Base-by-base conservation (phyloP, 2,113 vertebrate species). In the Amblyopsis rosae region DNA sequence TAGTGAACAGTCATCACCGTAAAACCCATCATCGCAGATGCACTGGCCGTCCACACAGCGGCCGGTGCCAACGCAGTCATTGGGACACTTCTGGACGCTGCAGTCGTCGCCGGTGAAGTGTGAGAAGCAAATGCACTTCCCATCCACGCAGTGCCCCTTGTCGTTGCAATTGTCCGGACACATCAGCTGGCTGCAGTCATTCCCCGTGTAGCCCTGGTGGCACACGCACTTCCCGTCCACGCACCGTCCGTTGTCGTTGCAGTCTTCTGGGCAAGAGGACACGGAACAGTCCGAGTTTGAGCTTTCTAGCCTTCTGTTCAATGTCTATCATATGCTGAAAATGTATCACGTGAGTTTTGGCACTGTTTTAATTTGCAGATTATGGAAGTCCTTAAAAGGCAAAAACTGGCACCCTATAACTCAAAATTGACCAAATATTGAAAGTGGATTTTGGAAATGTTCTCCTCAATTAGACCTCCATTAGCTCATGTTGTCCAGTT, bases 11-110 rank as follows among this genome's bases (percentile, higher is more conserved):
- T 93, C 91, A 0, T 86, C 87, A 10, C 94, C 94, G 0, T 82
- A 85, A 83, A 96, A 96, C 69, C 94, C 94, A 62, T 92, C 76
- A 0, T 94, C 88, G 53, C 95, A 98, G 87, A 93, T 80, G 41
- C 96, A 96, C 73, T 89, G 87, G 12, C 95, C 95, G 0, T 94
- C 88, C 67, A 94, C 90, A 61, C 96, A 97, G 74, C 83, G 93
- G n/a, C 95, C 93, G 0, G 93, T 93, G 4, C 90, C 92, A 0
- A 81, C 85, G 84, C 96, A 96, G 84, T 95, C 92, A 1, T 77
- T 72, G 0, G 89, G 89, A 69, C 95, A 97, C 19, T 82, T 88
- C 66, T 80, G 91, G 72, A 92, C 72, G 0, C 92, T 92, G 92
- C 97, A 98, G 79, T 93, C 93, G 1, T 93, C 92, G 0, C 92